phyloP scores from a whole-genome alignment of 2,888 invertebrate genomes.

The Cenopis cana region DNA sequence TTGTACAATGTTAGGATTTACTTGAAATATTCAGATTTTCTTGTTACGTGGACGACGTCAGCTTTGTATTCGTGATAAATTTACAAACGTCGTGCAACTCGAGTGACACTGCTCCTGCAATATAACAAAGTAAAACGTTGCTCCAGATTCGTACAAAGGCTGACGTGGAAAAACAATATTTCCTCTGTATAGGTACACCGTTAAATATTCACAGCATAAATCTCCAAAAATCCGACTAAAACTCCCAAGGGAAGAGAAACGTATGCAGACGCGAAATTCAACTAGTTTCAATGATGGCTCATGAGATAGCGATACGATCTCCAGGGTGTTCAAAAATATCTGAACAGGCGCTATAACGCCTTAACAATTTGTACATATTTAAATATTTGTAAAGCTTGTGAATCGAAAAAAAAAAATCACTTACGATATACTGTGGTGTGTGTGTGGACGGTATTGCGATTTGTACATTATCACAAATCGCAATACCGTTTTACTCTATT shows the following conservation, averaged over 20 bases:
- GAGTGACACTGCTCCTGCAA: slow-evolving; percentile 32
- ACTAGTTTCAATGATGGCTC: not conserved
- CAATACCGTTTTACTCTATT: too few species aligned
- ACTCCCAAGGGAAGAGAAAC: not conserved
- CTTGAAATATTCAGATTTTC: slow-evolving; percentile 36
- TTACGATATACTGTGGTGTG: too few species aligned
- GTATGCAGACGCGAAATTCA: not conserved
- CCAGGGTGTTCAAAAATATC: not conserved
- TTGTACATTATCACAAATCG: too few species aligned
- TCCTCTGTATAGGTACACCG: not conserved
- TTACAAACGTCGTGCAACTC: slow-evolving; percentile 35
- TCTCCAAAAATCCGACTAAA: not conserved
- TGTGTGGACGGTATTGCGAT: too few species aligned
- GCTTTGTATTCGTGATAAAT: slow-evolving; percentile 43
- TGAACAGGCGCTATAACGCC: not conserved
- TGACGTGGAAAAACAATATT: slow-evolving; percentile 29
- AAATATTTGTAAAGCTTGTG: too few species aligned
- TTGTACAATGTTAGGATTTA: slow-evolving; percentile 32
- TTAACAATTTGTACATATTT: not conserved
- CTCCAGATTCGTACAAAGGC: slow-evolving; percentile 33
- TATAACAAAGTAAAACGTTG: slow-evolving; percentile 33
- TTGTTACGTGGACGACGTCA: slow-evolving; percentile 33
- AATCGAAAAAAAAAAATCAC: too few species aligned
- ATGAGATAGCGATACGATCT: not conserved
- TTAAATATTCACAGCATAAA: slow-evolving; percentile 15